Percentiles rank a stretch among this genome's conserved stretches.
These are phyloP conservation scores for Solea solea DNA, from an alignment of 2,113 vertebrate species.

Conservation along the genomic window DNA sequence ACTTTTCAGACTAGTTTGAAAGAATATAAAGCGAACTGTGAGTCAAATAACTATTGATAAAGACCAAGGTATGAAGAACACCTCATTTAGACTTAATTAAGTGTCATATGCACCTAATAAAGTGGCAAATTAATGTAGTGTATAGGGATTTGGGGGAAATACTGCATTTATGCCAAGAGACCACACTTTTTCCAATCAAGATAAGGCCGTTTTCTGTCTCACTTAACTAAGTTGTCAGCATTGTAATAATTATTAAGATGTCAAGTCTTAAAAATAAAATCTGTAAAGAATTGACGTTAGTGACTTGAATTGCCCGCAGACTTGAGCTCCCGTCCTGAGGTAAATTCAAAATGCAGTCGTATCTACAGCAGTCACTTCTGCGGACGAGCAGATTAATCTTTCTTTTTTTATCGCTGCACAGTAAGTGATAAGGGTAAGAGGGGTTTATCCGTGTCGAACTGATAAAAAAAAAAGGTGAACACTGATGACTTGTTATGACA, in stretches of 20 bases:
- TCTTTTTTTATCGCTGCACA: constrained; percentile 68
- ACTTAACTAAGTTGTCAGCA: background rate
- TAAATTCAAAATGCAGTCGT: constrained; percentile 59
- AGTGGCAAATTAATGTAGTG: too few relatives aligned
- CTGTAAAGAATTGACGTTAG: constrained; percentile 34
- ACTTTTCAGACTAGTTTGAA: too few relatives aligned
- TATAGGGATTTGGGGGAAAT: too few relatives aligned
- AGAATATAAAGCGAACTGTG: too few relatives aligned
- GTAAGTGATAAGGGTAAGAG: constrained; percentile 69
- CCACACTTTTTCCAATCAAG: too few relatives aligned
- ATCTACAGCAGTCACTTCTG: constrained; percentile 55
- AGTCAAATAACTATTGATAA: too few relatives aligned
- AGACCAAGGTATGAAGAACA: too few relatives aligned
- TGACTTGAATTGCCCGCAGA: constrained; percentile 57
- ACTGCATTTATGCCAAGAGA: too few relatives aligned
- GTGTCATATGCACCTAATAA: too few relatives aligned
- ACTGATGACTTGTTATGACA: constrained; percentile 73
- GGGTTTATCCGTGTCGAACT: constrained; percentile 69
- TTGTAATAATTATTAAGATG: constrained; percentile 12
- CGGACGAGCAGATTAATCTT: constrained; percentile 68
- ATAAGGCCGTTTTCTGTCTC: background rate
- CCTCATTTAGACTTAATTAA: too few relatives aligned
- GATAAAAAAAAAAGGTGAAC: constrained; percentile 69
- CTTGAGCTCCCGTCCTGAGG: constrained; percentile 42
- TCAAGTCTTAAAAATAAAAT: constrained; percentile 27